Evolutionary conservation across 2,113 vertebrate genomes (phyloP), one percentile per base, ranked within the genome.

Genomic region (Odobenus rosmarus): DNA sequence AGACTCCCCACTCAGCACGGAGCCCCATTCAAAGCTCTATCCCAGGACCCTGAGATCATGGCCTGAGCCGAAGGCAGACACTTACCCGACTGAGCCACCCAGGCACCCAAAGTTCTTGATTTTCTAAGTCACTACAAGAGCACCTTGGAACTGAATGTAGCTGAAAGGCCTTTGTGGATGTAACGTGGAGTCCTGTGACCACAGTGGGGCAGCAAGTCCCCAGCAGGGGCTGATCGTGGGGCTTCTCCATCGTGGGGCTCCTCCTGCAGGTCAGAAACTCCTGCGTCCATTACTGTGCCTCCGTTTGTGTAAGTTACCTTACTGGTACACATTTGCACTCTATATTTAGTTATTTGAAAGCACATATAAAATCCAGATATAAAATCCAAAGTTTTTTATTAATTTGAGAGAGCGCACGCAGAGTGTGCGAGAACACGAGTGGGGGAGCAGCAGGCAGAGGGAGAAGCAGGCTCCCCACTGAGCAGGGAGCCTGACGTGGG

Each of bases 261-360:
- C 99, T 99, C 0, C 98, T 19, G 98, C 99, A 1, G 99, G 99
- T 97, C 99, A 99, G 97, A 99, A 99, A 96, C 98, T 99, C 90
- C 99, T 99, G 79, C 98, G 99, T 99, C 99, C 69, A 99, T 99
- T 98, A 99, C 98, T 39, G 98, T 99, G 9, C 99, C 61, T 98
- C 99, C 61, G 98, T 99, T 98, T 99, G 98, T 64, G 99, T 99
- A 97, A 99, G 99, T 96, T 89, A 80, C 74, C 83, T 96, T n/a
- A 13, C 42, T 21, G 51, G 89, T 10, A 39, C 19, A 81, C 26
- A 42, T 2, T n/a, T 6, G 49, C 77, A 85, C 14, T 69, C 5
- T 6, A 39, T 49, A 39, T 49, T 16, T 53, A 74, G 16, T 42
- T 71, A 94, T 76, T 46, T 90, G 39, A 88, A 57, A 83, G 67